Conservation (phyloP, 2,888 invertebrate genomes). For the Latrodectus elegans region DNA sequence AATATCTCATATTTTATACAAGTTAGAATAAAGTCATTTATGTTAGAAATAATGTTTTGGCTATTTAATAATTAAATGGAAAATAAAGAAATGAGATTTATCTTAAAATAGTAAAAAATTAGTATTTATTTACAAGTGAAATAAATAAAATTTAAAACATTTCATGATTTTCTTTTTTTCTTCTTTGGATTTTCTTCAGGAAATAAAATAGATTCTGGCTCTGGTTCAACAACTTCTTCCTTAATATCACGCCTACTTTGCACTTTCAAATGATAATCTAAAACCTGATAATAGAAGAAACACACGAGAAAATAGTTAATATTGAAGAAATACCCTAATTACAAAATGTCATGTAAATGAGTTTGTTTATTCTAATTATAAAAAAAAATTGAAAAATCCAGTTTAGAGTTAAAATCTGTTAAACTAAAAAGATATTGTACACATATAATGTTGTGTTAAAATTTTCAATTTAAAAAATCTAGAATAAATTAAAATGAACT, state of each 20-base stretch:
- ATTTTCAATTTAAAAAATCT: not conserved
- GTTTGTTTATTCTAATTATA: no score
- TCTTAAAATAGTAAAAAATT: not conserved
- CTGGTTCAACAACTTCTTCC: slow-evolving; percentile 3
- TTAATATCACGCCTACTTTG: slow-evolving; percentile 11
- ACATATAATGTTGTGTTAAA: not conserved
- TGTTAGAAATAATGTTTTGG: not conserved
- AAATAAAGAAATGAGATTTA: not conserved
- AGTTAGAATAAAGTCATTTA: no score
- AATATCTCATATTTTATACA: no score
- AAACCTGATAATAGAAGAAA: slow-evolving; percentile 8
- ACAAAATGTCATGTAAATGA: no score
- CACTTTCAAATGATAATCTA: slow-evolving; percentile 21
- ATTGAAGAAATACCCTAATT: not conserved
- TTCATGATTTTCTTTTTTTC: slow-evolving; percentile 23
- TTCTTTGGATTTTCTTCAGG: slow-evolving; percentile 33
- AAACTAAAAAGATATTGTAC: not conserved
- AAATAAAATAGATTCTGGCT: slow-evolving; percentile 37
- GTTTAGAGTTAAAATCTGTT: no score
- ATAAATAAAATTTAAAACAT: slow-evolving; percentile 13
- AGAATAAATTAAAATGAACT: not conserved
- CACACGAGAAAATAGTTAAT: not conserved
- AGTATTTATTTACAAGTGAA: slow-evolving; percentile 20
- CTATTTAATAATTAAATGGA: not conserved
- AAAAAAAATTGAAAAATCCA: no score